These are phyloP conservation scores for Catharus bicknelli DNA, from an alignment of 2,113 vertebrate species.

Conservation along the genomic window DNA sequence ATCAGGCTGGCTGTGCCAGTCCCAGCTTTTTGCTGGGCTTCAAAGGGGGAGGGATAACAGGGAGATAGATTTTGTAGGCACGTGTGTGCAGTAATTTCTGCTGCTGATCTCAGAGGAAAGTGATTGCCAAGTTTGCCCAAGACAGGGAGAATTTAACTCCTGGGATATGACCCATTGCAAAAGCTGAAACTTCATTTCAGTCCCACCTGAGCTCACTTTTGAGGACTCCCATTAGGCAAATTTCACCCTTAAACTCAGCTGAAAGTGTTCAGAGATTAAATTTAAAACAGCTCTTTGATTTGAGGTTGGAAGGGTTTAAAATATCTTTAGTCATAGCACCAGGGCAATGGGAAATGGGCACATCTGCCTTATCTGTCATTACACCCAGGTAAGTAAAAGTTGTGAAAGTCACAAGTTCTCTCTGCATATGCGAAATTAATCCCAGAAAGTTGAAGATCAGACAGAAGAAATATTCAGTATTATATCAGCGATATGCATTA, in stretches of 20 bases:
- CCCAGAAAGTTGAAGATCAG: neutral
- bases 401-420: neutral
- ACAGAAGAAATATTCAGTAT: neutral
- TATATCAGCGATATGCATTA: neutral
- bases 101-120: neutral
- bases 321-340: neutral
- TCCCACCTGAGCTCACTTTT: neutral
- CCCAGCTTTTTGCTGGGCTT: neutral
- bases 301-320: neutral
- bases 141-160: neutral
- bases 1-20: neutral
- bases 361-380: neutral
- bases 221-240: neutral
- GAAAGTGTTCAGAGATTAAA: neutral
- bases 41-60: neutral
- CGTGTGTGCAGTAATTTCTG: neutral
- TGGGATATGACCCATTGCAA: neutral
- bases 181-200: neutral
- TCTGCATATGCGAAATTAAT: neutral
- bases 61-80: neutral
- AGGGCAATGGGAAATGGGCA: neutral
- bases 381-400: neutral
- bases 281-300: conserved; percentile 1
- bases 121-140: neutral
- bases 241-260: conserved; percentile 11